A percentile compares a stretch with the other conserved stretches of the same genome.
Conservation (phyloP, 64 coral and sea anemone species). For the Porites lutea region DNA sequence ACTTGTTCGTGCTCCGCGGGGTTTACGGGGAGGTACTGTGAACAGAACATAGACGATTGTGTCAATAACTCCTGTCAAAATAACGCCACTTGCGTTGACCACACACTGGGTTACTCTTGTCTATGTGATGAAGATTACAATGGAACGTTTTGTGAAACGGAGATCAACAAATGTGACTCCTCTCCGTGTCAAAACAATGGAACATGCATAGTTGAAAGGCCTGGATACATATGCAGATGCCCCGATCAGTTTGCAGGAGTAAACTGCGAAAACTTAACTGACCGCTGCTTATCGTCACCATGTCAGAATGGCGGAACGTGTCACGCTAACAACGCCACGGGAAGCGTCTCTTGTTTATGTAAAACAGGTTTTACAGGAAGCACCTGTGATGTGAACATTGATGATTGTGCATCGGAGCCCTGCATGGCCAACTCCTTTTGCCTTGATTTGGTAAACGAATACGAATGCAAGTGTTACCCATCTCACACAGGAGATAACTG, state of each 20-base stretch:
- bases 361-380: constrained; percentile 48
- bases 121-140: constrained; percentile 35
- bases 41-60: constrained; percentile 62
- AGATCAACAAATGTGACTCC: constrained; percentile 47
- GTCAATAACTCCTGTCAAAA: constrained; percentile 13
- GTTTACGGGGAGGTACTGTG: constrained; percentile 50
- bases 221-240: constrained; percentile 57
- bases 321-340: constrained; percentile 25
- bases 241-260: constrained; percentile 10
- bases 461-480: constrained; percentile 56
- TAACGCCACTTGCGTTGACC: constrained; percentile 40
- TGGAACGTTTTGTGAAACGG: constrained; percentile 46
- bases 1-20: constrained; percentile 40
- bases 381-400: constrained; percentile 54
- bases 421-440: constrained; percentile 67
- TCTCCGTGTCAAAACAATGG: constrained; percentile 51
- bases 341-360: constrained; percentile 50
- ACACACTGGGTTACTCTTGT: constrained; percentile 14
- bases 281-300: constrained; percentile 24
- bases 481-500: constrained; percentile 70
- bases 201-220: constrained; percentile 27
- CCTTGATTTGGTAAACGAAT: constrained; percentile 56
- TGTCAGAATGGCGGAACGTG: constrained; percentile 71
- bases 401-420: constrained; percentile 62
- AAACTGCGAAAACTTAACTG: constrained; percentile 44